These are phyloP conservation scores for Mormyrops attenuatus DNA, from an alignment of 2,797 vertebrate genomes.

Conservation along the genomic window DNA sequence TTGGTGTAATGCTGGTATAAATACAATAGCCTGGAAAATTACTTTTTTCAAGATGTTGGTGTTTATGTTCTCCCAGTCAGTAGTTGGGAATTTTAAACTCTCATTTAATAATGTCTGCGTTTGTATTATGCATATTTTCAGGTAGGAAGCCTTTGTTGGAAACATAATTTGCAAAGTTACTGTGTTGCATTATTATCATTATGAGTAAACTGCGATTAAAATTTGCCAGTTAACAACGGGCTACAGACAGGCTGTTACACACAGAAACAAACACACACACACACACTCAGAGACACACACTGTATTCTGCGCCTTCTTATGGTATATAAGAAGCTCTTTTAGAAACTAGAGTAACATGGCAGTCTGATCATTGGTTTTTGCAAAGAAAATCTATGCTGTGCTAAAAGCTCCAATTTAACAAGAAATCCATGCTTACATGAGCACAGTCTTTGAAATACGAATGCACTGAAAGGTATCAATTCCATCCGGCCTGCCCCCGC, in stretches of 20 bases:
- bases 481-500: constrained; percentile 20
- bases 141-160: not conserved
- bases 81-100: not conserved
- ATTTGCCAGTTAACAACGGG: not conserved
- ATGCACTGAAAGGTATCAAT: constrained; percentile 37
- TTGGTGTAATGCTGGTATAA: not conserved
- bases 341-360: constrained; percentile 31
- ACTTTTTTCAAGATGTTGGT: not conserved
- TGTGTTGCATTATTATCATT: not conserved
- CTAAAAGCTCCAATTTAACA: constrained; percentile 38
- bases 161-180: not conserved
- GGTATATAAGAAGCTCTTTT: not conserved
- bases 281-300: not conserved
- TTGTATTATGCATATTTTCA: not conserved
- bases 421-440: constrained; percentile 28
- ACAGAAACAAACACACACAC: not conserved
- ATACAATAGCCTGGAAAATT: not conserved
- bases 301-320: not conserved
- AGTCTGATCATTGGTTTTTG: constrained; percentile 41
- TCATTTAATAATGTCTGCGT: not conserved
- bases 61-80: not conserved
- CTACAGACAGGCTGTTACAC: not conserved
- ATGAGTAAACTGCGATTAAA: not conserved
- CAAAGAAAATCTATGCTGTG: constrained; percentile 29
- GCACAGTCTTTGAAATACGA: constrained; percentile 35